phyloP scores from a whole-genome alignment of 2,888 invertebrate species.

The Adelphocoris suturalis region DNA sequence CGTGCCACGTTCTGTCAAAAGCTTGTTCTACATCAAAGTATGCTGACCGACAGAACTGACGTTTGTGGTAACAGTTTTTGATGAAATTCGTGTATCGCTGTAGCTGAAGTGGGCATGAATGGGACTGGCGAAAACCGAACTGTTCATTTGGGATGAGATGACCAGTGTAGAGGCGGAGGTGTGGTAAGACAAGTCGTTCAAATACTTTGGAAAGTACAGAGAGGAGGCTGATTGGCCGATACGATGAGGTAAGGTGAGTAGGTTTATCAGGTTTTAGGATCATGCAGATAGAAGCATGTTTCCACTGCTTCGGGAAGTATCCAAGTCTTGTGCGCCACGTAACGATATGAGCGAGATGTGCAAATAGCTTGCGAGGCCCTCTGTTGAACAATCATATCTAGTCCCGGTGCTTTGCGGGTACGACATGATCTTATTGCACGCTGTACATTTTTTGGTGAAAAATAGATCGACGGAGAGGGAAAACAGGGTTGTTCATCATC shows the following conservation, averaged over 20 bases:
- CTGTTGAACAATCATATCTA: neutral
- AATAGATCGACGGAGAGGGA: neutral
- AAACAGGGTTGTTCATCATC: neutral
- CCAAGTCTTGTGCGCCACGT: no score
- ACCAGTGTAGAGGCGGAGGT: neutral
- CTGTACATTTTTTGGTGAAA: neutral
- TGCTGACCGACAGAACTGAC: neutral
- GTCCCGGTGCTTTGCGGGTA: neutral
- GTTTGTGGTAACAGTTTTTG: neutral
- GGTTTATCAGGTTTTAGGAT: neutral
- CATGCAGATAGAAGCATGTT: neutral
- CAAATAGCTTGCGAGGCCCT: no score
- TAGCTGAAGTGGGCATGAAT: neutral
- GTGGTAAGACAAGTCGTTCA: neutral
- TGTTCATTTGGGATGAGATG: neutral
- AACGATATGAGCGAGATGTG: no score
- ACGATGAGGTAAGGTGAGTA: neutral
- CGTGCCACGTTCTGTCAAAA: neutral
- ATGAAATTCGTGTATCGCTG: no score
- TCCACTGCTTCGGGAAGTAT: no score
- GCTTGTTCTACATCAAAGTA: neutral
- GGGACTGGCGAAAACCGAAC: neutral
- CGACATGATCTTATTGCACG: neutral
- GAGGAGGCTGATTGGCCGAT: conserved; percentile 7
- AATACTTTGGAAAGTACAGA: neutral